phyloP scores from a whole-genome alignment of 2,888 invertebrate species.

The Hofmannophila pseudospretella region DNA sequence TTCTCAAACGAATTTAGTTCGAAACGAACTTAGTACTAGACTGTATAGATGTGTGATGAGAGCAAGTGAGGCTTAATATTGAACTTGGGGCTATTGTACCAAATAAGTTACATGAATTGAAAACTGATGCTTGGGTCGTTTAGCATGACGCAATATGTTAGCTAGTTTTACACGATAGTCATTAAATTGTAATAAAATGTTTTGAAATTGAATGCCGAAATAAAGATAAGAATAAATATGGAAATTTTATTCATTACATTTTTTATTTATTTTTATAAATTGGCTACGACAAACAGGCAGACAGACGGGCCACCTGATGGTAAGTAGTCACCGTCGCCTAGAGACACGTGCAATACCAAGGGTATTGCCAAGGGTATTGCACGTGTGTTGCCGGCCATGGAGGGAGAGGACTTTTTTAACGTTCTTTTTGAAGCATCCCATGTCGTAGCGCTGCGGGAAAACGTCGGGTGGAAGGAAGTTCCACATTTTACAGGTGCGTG shows the following conservation, averaged over 20 bases:
- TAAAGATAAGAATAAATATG: slow-evolving; percentile 23
- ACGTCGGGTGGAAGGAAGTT: too few species aligned
- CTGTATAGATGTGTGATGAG: slow-evolving; percentile 17
- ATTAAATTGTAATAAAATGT: slow-evolving; percentile 41
- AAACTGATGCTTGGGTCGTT: not conserved
- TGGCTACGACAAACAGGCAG: too few species aligned
- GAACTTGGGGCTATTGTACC: slow-evolving; percentile 57
- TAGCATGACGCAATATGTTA: slow-evolving; percentile 11
- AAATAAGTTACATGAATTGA: slow-evolving; percentile 46
- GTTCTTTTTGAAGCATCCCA: too few species aligned
- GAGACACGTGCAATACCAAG: too few species aligned
- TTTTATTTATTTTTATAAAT: too few species aligned
- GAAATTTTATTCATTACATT: not conserved
- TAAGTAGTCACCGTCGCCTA: too few species aligned
- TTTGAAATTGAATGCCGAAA: slow-evolving; percentile 42
- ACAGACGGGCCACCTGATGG: too few species aligned
- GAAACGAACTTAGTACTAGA: slow-evolving; percentile 9
- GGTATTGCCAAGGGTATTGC: too few species aligned
- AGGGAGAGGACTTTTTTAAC: too few species aligned
- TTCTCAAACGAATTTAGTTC: slow-evolving; percentile 17
- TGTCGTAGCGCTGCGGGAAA: too few species aligned
- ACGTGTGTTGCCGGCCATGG: too few species aligned
- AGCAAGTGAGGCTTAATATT: slow-evolving; percentile 15
- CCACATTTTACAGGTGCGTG: too few species aligned
- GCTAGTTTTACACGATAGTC: slow-evolving; percentile 48